phyloP scores from a whole-genome alignment of 2,113 vertebrate species.

The Spea bombifrons region DNA sequence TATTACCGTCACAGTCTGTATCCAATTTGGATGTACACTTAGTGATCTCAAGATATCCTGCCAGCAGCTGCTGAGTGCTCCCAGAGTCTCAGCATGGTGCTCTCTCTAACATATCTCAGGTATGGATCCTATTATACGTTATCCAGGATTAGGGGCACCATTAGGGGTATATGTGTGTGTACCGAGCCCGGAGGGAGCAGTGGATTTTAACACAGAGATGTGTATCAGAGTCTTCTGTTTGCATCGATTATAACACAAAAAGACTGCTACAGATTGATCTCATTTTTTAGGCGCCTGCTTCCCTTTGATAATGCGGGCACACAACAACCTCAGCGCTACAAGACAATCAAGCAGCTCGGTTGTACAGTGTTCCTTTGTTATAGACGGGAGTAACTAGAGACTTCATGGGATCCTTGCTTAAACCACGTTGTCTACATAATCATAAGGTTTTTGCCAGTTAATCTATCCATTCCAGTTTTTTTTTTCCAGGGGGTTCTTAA shows the following conservation, averaged over 20 bases:
- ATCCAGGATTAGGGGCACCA: conserved; percentile 46
- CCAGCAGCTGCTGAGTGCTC: conserved; percentile 45
- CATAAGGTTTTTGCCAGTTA: too few species aligned
- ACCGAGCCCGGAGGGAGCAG: conserved; percentile 32
- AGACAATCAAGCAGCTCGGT: neutral
- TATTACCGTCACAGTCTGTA: conserved; percentile 48
- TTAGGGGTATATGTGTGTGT: conserved; percentile 32
- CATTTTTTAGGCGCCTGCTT: conserved; percentile 40
- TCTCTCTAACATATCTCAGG: conserved; percentile 39
- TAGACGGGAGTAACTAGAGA: neutral
- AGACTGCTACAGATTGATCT: conserved; percentile 43
- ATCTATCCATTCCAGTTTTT: too few species aligned
- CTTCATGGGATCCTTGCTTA: too few species aligned
- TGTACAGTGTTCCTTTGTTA: neutral
- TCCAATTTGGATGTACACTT: conserved; percentile 46
- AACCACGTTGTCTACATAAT: too few species aligned
- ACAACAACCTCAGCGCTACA: neutral
- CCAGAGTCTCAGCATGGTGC: conserved; percentile 44
- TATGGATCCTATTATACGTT: conserved; percentile 46
- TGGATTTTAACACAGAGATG: conserved; percentile 31
- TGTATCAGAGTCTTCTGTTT: conserved; percentile 39
- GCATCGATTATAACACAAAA: conserved; percentile 42
- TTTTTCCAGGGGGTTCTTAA: too few species aligned
- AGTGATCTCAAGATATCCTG: conserved; percentile 44
- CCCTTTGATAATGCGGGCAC: conserved; percentile 35